Conservation (phyloP, 1,140 invertebrate genomes). For the Ceratitis capitata region DNA sequence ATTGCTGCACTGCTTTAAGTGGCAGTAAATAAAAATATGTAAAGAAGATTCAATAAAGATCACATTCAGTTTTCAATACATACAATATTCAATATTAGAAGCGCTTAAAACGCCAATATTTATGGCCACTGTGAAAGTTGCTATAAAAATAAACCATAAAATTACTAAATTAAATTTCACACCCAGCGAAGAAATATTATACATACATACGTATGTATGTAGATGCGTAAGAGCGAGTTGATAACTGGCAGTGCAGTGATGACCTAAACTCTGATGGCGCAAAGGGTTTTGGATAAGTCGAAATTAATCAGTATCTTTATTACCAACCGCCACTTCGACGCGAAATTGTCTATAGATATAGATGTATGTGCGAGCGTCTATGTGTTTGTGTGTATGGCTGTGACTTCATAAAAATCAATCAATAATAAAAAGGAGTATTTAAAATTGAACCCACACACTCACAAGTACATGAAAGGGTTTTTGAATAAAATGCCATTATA, state of each 20-base stretch:
- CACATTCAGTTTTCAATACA: neutral
- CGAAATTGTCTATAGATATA: neutral
- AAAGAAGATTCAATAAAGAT: neutral
- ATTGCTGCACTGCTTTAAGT: neutral
- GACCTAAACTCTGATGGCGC: neutral
- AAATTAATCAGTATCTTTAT: slow-evolving; percentile 17
- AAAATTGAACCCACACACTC: neutral
- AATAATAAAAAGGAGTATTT: neutral
- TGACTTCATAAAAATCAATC: slow-evolving; percentile 30
- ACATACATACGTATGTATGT: too few relatives aligned
- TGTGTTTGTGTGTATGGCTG: too few relatives aligned
- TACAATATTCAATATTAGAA: neutral
- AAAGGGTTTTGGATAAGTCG: neutral
- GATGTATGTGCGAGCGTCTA: too few relatives aligned
- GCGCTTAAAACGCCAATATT: neutral
- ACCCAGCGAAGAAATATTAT: neutral
- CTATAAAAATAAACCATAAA: neutral
- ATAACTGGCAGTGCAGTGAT: neutral
- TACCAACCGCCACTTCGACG: neutral
- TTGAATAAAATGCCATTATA: neutral
- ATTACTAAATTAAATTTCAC: slow-evolving; percentile 22
- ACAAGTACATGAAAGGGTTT: too few relatives aligned
- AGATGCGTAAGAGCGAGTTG: neutral
- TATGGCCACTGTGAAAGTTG: neutral
- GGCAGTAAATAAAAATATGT: neutral